Conservation (phyloP, 1,140 invertebrate species). For the silkworm (Bombyx mori) region ASM3026992v2 NC_085117.1:14627501-14628000, state of each 20-base stretch:
- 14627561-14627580: no score
- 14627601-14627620: no score
- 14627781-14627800: slow-evolving; percentile 39
- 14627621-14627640: no score
- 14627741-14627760: slow-evolving; percentile 36
- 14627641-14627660: no score
- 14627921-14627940: slow-evolving; percentile 42
- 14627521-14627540: no score
- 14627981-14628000: slow-evolving; percentile 62
- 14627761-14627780: slow-evolving; percentile 35
- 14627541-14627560: no score
- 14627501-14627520: no score
- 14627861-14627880: slow-evolving; percentile 66
- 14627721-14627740: no score
- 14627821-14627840: slow-evolving; percentile 62
- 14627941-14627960: slow-evolving; percentile 60
- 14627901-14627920: slow-evolving; percentile 35
- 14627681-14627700: no score
- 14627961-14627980: slow-evolving; percentile 63
- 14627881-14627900: slow-evolving; percentile 58
- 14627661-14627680: no score
- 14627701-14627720: no score
- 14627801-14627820: slow-evolving; percentile 57
- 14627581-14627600: no score
- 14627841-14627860: slow-evolving; percentile 48